Percentiles rank a stretch among this genome's conserved stretches.
Evolutionary conservation across 2,888 invertebrate species (phyloP).

Genomic region (Volucella bombylans): DNA sequence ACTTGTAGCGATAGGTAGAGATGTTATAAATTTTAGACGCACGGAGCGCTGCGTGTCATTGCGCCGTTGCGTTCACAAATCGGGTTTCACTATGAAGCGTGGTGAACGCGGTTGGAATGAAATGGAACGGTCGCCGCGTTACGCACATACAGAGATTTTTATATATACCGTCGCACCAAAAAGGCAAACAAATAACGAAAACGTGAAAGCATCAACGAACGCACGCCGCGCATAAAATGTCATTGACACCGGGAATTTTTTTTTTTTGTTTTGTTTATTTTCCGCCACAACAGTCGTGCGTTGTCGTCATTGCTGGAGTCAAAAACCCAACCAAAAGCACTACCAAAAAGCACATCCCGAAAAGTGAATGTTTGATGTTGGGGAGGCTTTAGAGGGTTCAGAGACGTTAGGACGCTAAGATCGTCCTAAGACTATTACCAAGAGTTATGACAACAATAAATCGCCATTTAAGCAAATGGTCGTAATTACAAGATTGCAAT

Average conservation of each 20-base stretch:
- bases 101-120: not conserved
- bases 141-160: slow-evolving; percentile 4
- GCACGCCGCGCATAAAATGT: slow-evolving; percentile 44
- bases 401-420: too few species aligned
- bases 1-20: not conserved
- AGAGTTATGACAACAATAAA: slow-evolving; percentile 29
- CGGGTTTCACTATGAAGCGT: slow-evolving; percentile 19
- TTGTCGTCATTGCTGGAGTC: slow-evolving; percentile 3
- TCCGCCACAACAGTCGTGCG: not conserved
- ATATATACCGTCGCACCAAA: not conserved
- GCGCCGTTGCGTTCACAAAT: slow-evolving; percentile 53
- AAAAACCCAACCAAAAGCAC: slow-evolving; percentile 12
- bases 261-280: not conserved
- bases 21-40: slow-evolving; percentile 36
- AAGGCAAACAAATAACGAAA: not conserved
- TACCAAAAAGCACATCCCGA: slow-evolving; percentile 6
- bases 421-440: slow-evolving; percentile 1
- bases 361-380: slow-evolving; percentile 59
- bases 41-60: slow-evolving; percentile 60
- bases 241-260: slow-evolving; percentile 64
- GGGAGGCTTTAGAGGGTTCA: not conserved
- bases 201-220: slow-evolving; percentile 17
- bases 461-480: slow-evolving; percentile 42
- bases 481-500: slow-evolving; percentile 48
- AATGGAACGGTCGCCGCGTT: slow-evolving; percentile 15